phyloP scores from a whole-genome alignment of 2,888 invertebrate species.

The Rhogogaster chlorosoma region DNA sequence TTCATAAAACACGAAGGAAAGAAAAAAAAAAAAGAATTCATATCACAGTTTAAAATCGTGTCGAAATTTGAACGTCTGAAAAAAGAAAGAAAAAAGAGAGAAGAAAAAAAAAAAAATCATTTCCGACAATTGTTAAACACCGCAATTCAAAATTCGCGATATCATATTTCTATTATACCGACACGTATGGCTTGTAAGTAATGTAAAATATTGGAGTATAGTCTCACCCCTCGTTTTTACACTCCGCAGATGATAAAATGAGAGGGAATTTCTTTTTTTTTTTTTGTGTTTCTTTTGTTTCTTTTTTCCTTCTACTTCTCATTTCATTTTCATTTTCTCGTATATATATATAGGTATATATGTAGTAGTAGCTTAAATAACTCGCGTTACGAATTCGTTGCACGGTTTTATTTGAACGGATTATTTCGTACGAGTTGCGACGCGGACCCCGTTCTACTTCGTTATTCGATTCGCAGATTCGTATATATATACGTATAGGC shows the following conservation, averaged over 20 bases:
- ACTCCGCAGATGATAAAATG: neutral
- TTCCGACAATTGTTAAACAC: neutral
- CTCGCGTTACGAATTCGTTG: neutral
- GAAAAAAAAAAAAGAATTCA: neutral
- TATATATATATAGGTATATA: neutral
- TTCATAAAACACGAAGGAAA: neutral
- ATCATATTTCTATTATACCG: too few relatives aligned
- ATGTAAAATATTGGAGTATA: neutral
- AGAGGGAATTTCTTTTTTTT: neutral
- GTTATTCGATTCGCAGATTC: neutral
- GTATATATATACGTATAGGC: neutral
- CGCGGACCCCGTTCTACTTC: neutral
- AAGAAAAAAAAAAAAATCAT: neutral
- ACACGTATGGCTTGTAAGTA: neutral
- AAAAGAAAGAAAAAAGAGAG: neutral
- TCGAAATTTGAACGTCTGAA: neutral
- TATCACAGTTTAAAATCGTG: neutral
- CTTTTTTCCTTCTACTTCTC: neutral
- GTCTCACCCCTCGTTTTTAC: neutral
- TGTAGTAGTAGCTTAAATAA: too few relatives aligned
- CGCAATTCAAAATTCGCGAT: too few relatives aligned
- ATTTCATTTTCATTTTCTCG: neutral
- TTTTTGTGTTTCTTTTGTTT: neutral
- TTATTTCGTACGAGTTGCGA: slow-evolving; percentile 24
- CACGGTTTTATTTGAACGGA: neutral